Percentiles rank a stretch among this genome's conserved stretches.
These are phyloP conservation scores for Brachyptera risi DNA, from an alignment of 2,888 invertebrate genomes.

Conservation along the genomic window DNA sequence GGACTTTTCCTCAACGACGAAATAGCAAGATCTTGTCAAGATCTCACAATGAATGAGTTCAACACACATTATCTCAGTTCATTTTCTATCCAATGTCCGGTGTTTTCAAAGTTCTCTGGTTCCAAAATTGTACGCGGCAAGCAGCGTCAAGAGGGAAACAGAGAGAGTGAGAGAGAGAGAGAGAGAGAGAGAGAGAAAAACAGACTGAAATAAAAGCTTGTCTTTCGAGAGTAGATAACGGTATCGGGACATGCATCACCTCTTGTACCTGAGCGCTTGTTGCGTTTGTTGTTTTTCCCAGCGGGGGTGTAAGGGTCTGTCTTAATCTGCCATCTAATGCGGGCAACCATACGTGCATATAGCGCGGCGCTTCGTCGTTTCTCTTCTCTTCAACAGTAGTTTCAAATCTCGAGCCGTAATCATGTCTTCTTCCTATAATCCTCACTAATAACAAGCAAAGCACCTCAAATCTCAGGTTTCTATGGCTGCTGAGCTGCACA, in stretches of 20 bases:
- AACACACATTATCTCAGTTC: neutral
- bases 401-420: neutral
- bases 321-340: constrained; percentile 6
- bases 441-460: neutral
- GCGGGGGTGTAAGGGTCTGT: neutral
- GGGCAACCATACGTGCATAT: neutral
- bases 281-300: neutral
- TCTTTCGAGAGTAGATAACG: constrained; percentile 7
- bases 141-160: neutral
- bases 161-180: too few relatives aligned
- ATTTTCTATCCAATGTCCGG: too few relatives aligned
- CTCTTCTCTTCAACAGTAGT: neutral
- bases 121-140: neutral
- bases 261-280: constrained; percentile 20
- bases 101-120: neutral
- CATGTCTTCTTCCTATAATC: neutral
- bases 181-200: too few relatives aligned
- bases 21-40: too few relatives aligned
- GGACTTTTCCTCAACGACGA: too few relatives aligned
- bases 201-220: too few relatives aligned
- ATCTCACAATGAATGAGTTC: too few relatives aligned
- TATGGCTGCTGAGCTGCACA: neutral
- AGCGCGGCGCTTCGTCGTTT: neutral
- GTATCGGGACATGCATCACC: constrained; percentile 26
- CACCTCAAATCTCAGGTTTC: neutral